Base-by-base conservation (phyloP, 1,140 invertebrate species). In the Trialeurodes vaporariorum region DNA sequence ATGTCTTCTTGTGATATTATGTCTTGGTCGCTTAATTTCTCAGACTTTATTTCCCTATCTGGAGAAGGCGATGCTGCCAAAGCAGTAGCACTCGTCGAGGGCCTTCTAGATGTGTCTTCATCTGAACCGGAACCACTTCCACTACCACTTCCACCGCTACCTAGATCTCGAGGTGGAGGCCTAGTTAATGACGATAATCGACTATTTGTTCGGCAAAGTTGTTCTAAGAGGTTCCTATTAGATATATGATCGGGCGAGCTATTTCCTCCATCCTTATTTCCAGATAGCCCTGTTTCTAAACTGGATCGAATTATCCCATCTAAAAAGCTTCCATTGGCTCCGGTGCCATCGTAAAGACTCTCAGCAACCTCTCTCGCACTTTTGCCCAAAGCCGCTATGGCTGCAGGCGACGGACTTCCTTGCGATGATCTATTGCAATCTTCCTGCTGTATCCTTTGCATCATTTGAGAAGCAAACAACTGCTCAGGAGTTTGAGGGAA, bases 301-400 rank as follows among this genome's bases (percentile, higher is more conserved):
- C 85, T 89, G 70, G 88, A 89, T 69, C 90, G 81, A 72, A 92
- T 92, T 67, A 92, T 87, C 64, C 87, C 89, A 73, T 91, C 90
- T 63, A 91, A 77, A 74, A 91, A 89, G 69, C 83, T 87, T 1
- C 87, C 88, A 75, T 90, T 90, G 2, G 85, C 82, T 2, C 81
- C 82, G n/a, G 81, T 77, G 2, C 81, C 80, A 59, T 86, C 84
- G 71, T 87, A 83, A 23, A 87, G 74, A 22, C 79, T 82, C 71
- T 87, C 85, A 1, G 83, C 81, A 66, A 85, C 82, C 71, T 87
- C 82, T 69, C 83, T 75, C 0, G 83, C 79, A 63, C 81, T 79
- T 74, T 85, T 88, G 61, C 76, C 77, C 27, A 81, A 76, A 69
- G 76, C 67, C 26, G 79, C 70, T 27, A 72, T 61, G 24, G 61